Percentiles rank a stretch among this genome's conserved stretches.
These are phyloP conservation scores for Thripadectes ignobilis DNA, from an alignment of 2,797 vertebrate genomes.

Conservation along the genomic window DNA sequence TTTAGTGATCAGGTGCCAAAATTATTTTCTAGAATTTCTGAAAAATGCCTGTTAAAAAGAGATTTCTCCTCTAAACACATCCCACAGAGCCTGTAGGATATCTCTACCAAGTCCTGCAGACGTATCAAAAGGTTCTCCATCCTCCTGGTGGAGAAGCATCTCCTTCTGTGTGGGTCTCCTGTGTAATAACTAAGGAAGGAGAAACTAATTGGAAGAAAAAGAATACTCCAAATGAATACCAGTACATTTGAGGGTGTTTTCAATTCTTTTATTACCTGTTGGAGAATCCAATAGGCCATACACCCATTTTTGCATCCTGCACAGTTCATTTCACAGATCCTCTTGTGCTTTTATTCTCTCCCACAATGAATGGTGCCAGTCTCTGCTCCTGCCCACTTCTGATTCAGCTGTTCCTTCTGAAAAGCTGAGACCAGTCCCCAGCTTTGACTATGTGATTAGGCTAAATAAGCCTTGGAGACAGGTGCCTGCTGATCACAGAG, in stretches of 20 bases:
- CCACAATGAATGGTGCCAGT: neutral
- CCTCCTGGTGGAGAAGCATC: neutral
- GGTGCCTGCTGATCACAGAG: neutral
- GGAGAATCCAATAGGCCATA: neutral
- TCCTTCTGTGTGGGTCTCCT: neutral
- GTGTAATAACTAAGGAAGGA: neutral
- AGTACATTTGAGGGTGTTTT: neutral
- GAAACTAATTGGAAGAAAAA: accelerated
- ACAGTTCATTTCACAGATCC: neutral
- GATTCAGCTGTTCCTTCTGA: neutral
- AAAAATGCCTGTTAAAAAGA: neutral
- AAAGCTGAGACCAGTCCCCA: neutral
- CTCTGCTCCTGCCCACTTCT: neutral
- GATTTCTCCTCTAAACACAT: neutral
- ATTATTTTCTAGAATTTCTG: neutral
- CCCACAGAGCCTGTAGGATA: accelerated
- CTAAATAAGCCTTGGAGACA: neutral
- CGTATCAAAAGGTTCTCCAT: accelerated
- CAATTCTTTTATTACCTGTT: neutral
- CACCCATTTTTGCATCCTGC: neutral
- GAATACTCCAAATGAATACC: neutral
- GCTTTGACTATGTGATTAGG: neutral
- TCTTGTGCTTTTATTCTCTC: neutral
- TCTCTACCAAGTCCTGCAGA: neutral
- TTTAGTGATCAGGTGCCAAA: neutral